Evolutionary conservation across 2,888 invertebrate genomes (phyloP), one percentile per base, ranked within the genome.

Genomic region (Helicoverpa assulta): DNA sequence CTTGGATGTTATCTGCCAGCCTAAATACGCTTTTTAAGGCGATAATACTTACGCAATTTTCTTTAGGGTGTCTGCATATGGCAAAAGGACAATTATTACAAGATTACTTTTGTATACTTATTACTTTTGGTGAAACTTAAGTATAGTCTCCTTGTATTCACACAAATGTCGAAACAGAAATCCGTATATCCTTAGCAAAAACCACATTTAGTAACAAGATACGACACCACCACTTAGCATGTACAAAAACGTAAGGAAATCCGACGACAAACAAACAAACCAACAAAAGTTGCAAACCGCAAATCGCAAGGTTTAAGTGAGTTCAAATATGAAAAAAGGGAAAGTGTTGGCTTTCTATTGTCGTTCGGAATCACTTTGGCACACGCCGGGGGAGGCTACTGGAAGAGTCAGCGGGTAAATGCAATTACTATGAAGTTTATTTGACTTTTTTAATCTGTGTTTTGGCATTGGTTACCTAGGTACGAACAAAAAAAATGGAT

Each of bases 301-400:
- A 86, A 88, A 88, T 88, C 88, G 88, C 85, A 83, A 81, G 88
- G 89, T 92, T 92, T 92, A 93, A 94, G 94, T 93, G 91, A 93
- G 90, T 92, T 92, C 92, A 94, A 94, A 94, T 92, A 94, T 85
- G 90, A 91, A 93, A 92, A 93, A 92, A 92, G 89, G 89, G 89
- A 91, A 91, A 90, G 88, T 87, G 85, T 83, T 81, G 78, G 75
- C 78, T 78, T 83, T 69, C 82, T 83, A 92, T 94, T 94, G 93
- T 93, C 86, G 86, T 73, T 75, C 88, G 88, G 88, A 92, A 91
- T 91, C 90, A 90, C 90, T 89, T 88, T 85, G 87, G 87, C 85
- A 85, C 86, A 88, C 82, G 85, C 76, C 78, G 78, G 71, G 67
- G 65, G 47, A 54, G 54, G 57, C 50, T 18, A 50, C 70, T 73